These are phyloP conservation scores for Rhinoraja longicauda DNA, from an alignment of 2,797 vertebrate genomes.

Conservation along the genomic window DNA sequence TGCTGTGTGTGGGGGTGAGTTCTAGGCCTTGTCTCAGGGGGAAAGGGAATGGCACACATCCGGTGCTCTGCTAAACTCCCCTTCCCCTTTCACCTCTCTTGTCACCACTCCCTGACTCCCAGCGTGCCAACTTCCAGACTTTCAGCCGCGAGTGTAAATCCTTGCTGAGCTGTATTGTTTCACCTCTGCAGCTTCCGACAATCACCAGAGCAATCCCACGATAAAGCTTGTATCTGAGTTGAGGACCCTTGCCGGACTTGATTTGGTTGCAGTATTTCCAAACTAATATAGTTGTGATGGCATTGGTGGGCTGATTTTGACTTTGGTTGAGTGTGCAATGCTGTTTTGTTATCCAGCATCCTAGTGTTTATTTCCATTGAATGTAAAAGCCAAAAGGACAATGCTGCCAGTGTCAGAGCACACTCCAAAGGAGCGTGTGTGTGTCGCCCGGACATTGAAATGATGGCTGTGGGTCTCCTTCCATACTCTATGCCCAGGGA, in stretches of 20 bases:
- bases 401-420: too few relatives aligned
- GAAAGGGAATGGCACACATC: not conserved
- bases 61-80: not conserved
- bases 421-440: too few relatives aligned
- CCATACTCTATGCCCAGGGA: too few relatives aligned
- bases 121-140: not conserved
- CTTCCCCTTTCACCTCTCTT: not conserved
- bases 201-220: not conserved
- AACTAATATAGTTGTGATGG: not conserved
- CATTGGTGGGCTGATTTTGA: not conserved
- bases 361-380: not conserved
- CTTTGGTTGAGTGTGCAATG: not conserved
- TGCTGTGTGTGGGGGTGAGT: too few relatives aligned
- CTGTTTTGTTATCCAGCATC: not conserved
- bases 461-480: too few relatives aligned
- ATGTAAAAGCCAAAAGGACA: too few relatives aligned
- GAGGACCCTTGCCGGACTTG: not conserved
- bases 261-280: not conserved
- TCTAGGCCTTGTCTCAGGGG: not conserved
- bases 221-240: not conserved
- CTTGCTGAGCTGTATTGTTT: not conserved
- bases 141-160: not conserved
- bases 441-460: too few relatives aligned
- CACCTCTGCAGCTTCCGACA: not conserved
- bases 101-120: not conserved